Evolutionary conservation across 2,113 vertebrate species (phyloP).

Genomic region (Sclerurus mexicanus): DNA sequence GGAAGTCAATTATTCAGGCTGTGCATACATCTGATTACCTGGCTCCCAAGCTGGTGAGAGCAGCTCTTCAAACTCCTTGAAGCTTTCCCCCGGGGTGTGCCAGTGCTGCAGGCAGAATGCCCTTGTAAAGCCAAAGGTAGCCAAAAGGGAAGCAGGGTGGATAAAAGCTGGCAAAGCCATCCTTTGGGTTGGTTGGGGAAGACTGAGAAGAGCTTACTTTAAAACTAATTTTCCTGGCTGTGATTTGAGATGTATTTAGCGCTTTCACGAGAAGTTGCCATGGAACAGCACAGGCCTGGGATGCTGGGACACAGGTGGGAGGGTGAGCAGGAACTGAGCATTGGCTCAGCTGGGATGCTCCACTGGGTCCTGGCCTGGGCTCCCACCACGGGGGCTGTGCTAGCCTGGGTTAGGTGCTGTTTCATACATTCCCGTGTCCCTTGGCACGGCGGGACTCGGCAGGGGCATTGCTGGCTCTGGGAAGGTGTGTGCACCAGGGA

Average conservation of each 20-base stretch:
- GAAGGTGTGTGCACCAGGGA: rapidly evolving
- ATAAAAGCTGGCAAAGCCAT: background rate
- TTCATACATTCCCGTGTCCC: rapidly evolving
- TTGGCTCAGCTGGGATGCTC: rapidly evolving
- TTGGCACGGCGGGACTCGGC: background rate
- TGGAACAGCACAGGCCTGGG: rapidly evolving
- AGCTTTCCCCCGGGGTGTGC: background rate
- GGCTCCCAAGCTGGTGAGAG: background rate
- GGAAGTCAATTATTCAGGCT: background rate
- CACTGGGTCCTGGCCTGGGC: rapidly evolving
- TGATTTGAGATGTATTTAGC: background rate
- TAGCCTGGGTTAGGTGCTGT: rapidly evolving
- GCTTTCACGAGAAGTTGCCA: background rate
- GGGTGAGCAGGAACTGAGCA: rapidly evolving
- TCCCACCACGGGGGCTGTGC: rapidly evolving
- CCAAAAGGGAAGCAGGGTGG: background rate
- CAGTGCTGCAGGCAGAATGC: background rate
- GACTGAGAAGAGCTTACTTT: background rate
- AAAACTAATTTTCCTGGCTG: background rate
- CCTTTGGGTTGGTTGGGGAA: background rate
- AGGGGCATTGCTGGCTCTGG: rapidly evolving
- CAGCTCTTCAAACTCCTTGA: background rate
- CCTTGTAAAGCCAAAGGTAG: background rate
- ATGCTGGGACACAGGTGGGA: background rate
- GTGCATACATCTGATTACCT: background rate